Conservation (phyloP, 2,888 invertebrate species). For the Girardia tigrina region DNA sequence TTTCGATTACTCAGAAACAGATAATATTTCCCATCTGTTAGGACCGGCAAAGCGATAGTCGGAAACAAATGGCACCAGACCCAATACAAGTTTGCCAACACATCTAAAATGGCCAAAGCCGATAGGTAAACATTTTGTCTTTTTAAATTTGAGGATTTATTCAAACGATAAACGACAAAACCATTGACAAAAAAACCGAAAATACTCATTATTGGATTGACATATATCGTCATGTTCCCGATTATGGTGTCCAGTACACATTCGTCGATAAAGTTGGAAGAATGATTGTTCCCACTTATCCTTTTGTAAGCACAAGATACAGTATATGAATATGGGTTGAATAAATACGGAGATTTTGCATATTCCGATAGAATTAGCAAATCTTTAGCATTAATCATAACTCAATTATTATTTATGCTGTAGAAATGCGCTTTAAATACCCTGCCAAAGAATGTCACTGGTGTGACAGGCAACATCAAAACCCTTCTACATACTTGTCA, state of each 20-base stretch:
- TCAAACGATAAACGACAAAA: not conserved
- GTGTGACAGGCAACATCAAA: no score
- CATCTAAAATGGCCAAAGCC: not conserved
- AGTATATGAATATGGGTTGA: not conserved
- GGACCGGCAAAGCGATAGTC: not conserved
- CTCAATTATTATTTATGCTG: no score
- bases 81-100: not conserved
- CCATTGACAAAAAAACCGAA: not conserved
- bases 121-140: not conserved
- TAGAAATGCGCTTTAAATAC: no score
- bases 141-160: not conserved
- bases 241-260: not conserved
- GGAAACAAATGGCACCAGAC: not conserved
- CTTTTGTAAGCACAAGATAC: not conserved
- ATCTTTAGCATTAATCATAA: no score
- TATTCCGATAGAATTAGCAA: no score
- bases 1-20: not conserved
- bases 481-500: no score
- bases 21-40: not conserved
- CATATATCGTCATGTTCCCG: not conserved
- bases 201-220: slow-evolving; percentile 12
- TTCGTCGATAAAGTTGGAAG: not conserved
- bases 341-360: not conserved
- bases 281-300: not conserved
- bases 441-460: no score